Conservation (phyloP, 1,140 invertebrate genomes). For the Drosophila funebris region DNA sequence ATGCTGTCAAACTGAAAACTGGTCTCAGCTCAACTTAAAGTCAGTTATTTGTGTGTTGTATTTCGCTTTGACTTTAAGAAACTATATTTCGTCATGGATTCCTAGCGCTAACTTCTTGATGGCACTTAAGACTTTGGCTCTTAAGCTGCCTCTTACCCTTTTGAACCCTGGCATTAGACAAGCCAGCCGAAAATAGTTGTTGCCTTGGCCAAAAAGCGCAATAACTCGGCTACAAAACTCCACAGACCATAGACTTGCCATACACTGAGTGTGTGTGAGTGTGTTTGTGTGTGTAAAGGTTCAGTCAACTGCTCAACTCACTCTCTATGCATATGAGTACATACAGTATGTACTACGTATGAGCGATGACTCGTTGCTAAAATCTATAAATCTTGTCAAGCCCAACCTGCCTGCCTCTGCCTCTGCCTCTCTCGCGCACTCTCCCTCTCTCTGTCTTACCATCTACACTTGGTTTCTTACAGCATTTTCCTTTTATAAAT, state of each 20-base stretch:
- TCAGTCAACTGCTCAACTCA: slow-evolving; percentile 45
- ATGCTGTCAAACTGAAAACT: not conserved
- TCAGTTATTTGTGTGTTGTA: slow-evolving; percentile 23
- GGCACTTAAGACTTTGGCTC: slow-evolving; percentile 35
- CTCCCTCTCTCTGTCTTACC: too few species aligned
- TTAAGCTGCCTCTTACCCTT: slow-evolving; percentile 40
- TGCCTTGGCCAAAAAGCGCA: slow-evolving; percentile 22
- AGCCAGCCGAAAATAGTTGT: slow-evolving; percentile 46
- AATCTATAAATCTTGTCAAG: slow-evolving; percentile 72
- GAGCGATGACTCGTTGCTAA: slow-evolving; percentile 67
- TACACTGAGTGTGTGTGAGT: slow-evolving; percentile 1
- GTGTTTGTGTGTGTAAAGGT: slow-evolving; percentile 27
- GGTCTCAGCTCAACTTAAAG: slow-evolving; percentile 12
- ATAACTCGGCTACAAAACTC: slow-evolving; percentile 21
- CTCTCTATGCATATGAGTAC: slow-evolving; percentile 28
- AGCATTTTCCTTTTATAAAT: not conserved
- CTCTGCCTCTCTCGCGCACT: not conserved
- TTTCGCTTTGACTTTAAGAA: slow-evolving; percentile 21
- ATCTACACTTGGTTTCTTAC: not conserved
- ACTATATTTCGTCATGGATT: slow-evolving; percentile 34
- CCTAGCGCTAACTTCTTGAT: slow-evolving; percentile 41
- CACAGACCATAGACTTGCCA: slow-evolving; percentile 20
- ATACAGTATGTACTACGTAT: slow-evolving; percentile 22
- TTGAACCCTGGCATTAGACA: slow-evolving; percentile 44
- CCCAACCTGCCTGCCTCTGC: slow-evolving; percentile 8